Evolutionary conservation across 2,888 invertebrate genomes (phyloP).

Genomic region (Hemicrepidius hirtus): DNA sequence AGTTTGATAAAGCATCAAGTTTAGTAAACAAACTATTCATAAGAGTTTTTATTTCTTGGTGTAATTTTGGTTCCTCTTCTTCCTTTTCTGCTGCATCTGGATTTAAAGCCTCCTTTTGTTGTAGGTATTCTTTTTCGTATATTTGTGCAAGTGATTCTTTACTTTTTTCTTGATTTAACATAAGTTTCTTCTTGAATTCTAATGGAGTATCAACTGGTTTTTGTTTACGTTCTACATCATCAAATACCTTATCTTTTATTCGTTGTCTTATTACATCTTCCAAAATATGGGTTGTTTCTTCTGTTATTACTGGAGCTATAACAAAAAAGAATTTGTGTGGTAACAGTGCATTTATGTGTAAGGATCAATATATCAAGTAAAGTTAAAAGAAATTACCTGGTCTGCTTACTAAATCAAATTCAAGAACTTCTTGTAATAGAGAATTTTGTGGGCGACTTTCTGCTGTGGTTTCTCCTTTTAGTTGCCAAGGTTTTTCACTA

Average conservation of each 20-base stretch:
- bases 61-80: constrained; percentile 83
- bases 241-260: constrained; percentile 95
- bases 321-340: constrained; percentile 38
- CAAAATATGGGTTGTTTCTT: constrained; percentile 88
- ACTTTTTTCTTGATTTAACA: constrained; percentile 95
- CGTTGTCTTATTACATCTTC: constrained; percentile 94
- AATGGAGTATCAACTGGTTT: constrained; percentile 88
- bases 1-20: constrained; percentile 94
- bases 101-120: constrained; percentile 77
- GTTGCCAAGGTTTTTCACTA: constrained; percentile 93
- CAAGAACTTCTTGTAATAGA: constrained; percentile 91
- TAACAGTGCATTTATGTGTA: too few relatives aligned
- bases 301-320: constrained; percentile 91
- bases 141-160: constrained; percentile 94
- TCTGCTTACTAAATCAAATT: constrained; percentile 89
- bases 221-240: constrained; percentile 92
- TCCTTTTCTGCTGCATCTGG: constrained; percentile 75
- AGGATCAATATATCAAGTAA: not conserved
- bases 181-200: constrained; percentile 90
- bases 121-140: constrained; percentile 91
- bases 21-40: constrained; percentile 88
- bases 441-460: constrained; percentile 91
- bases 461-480: constrained; percentile 92
- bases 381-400: constrained; percentile 72
- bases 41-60: constrained; percentile 83